Evolutionary conservation across 2,113 vertebrate genomes (phyloP), one percentile per base, ranked within the genome.

Genomic region (Coturnix japonica): DNA sequence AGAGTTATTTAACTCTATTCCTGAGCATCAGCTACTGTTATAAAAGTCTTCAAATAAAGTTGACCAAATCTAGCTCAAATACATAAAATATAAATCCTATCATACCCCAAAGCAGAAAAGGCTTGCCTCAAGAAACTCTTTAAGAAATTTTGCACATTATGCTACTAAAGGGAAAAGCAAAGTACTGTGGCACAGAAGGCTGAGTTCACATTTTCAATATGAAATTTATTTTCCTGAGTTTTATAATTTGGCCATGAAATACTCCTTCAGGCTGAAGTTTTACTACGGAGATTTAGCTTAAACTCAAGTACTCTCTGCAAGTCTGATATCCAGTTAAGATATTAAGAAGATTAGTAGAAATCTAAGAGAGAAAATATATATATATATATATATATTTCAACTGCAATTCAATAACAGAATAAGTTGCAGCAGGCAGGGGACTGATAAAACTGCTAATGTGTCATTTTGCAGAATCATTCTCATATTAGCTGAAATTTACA

Each of bases 161-260:
- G 0, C 61, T 89, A 87, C 72, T 81, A 92, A 81, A 35, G 26
- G 66, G 26, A 81, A 93, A 91, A 92, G 63, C 6, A 67, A 89
- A 91, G 77, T 74, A 49, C 73, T 85, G 39, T 49, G 43, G 70
- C 37, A 74, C 35, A 85, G 78, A 85, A 81, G 49, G 81, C 65
- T 95, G 86, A 94, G 90, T 93, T 76, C 70, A 77, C 64, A 81
- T 71, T 94, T 95, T 95, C 20, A 84, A 69, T 80, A 76, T 44
- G 15, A 90, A 91, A 66, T 91, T 87, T 90, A 53, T 94, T 86
- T 78, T 90, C 64, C 60, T 74, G 70, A 39, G 61, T 17, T 92
- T 93, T 85, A 81, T 70, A 95, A 87, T 91, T 90, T 81, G 39
- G 46, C 87, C 60, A 61, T 63, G 79, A 91, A 91, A 92, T 86